Base-by-base conservation (phyloP, 2,113 vertebrate species). In the Eublepharis macularius region DNA sequence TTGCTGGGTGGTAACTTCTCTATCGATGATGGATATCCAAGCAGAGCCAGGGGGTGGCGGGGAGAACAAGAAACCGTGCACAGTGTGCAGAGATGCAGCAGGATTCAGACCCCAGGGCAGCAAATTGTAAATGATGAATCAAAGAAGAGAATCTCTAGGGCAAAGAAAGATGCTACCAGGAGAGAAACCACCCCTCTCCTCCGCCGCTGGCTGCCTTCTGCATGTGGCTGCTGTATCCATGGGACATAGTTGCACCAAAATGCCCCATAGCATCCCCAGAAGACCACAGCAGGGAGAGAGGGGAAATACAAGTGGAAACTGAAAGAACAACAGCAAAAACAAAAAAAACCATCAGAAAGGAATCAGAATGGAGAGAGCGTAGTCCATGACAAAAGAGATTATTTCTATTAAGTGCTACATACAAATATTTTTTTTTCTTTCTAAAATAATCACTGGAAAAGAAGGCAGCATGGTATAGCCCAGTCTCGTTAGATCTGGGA, bases 201-300 rank as follows among this genome's bases (percentile, higher is more conserved):
- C 26, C 63, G 77, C 65, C n/a, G n/a, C n/a, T n/a, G 36, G 36
- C 2, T n/a, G 17, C 57, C 54, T 36, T 69, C 66, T 13, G 85
- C 19, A 45, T 54, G 6, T 74, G 86, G 26, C 63, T 82, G 51
- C 51, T 54, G 14, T 6, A 3, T 49, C 17, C 6, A 17, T 14
- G 29, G 88, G 17, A 45, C 60, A 5, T 32, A 80, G 45, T 87
- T 76, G 81, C 85, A 84, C 79, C 80, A 84, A 84, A 84, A 21
- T 29, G 13, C 1, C 24, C 14, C 5, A 0, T 49, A 69, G 74
- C 45, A 49, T 73, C 10, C 32, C 60, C 0, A 0, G 54, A 65
- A 82, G 79, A 75, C 81, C 83, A 82, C 79, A 66, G 29, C 0
- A 3, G 87, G 57, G 0, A 0, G 76, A 24, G 10, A 60, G 3